Evolutionary conservation across 2,888 invertebrate species (phyloP), one percentile per base, ranked within the genome.

Genomic region (Lydus trimaculatus): DNA sequence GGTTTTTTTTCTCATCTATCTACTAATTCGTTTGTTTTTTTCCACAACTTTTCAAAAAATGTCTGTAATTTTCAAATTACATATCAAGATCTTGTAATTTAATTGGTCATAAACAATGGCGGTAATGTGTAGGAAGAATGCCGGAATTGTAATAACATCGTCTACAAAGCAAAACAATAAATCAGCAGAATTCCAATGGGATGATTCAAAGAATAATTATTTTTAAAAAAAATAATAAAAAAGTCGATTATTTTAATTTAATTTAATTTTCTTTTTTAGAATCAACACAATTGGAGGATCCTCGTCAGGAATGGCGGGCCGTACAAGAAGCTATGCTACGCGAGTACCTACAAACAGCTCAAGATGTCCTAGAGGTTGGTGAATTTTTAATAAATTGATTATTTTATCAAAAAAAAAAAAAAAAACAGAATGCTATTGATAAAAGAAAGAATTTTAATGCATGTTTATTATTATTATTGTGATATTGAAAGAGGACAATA

Each of bases 271-370:
- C 69, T 83, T 75, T 86, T 89, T 43, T 89, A 96, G 96, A 97
- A 90, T 92, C 93, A 82, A 98, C 97, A 83, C 98, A 98, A 87
- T 87, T 98, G 74, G 98, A 98, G 88, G 98, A 98, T 87, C 98
- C 98, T 73, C 90, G 98, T 81, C 90, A 95, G 87, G 97, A 97
- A 91, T 98, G 98, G 98, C 91, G 97, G 82, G 93, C 92, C 81
- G 93, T 97, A 80, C 98, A 98, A 87, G 97, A 98, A 88, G 94
- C 93, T 75, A 98, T 98, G 98, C 90, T 98, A 84, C 91, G 96
- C 85, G 97, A 98, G 83, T 98, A 98, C 88, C 91, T 98, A 83
- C 93, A 94, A 80, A 96, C 96, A 73, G 98, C 98, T 74, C 95
- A 97, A 88, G 96, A 97, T 87, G 96, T 96, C 84, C 88, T 98